Evolutionary conservation across 2,113 vertebrate genomes (phyloP), one percentile per base, ranked within the genome.

Genomic region (Colius striatus): DNA sequence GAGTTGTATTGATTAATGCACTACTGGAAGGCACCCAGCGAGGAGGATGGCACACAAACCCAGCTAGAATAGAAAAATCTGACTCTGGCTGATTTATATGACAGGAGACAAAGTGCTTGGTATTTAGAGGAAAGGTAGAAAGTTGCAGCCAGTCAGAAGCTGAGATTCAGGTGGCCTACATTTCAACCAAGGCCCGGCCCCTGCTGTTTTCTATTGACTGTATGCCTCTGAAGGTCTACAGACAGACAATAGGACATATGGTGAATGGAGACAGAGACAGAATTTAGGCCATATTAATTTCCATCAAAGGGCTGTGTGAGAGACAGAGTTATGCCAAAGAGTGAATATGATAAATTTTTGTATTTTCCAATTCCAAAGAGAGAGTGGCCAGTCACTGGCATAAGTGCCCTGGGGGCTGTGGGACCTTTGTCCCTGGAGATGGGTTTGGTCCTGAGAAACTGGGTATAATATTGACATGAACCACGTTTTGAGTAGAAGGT

Each of bases 251-350:
- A 72, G 77, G 45, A 96, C 90, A 87, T 38, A 55, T 55, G 6
- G 0, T 58, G 73, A 95, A 92, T 2, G 11, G 48, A 72, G 48
- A 84, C 86, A 93, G 84, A 92, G 90, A 76, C 6, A 92, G 89
- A 97, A 96, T 96, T 93, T 61, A 96, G 91, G 89, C 80, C 89
- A 71, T 83, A 61, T 68, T 93, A 87, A 93, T 89, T 97, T 96
- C 66, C 57, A 63, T 65, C 76, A 81, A 88, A 88, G 38, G 45
- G 12, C 34, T 81, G 17, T 25, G 32, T 12, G 4, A 60, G 20
- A 83, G 29, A 84, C 6, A n/a, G 16, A 45, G 32, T 53, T 81
- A 67, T 32, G 34, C 55, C 45, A 63, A 83, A 82, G 34, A 67
- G 16, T 51, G 58, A 65, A 41, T 87, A 79, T 3, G 23, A 67